Conservation (phyloP, 2,113 vertebrate species). For the Percina caprodes region DNA sequence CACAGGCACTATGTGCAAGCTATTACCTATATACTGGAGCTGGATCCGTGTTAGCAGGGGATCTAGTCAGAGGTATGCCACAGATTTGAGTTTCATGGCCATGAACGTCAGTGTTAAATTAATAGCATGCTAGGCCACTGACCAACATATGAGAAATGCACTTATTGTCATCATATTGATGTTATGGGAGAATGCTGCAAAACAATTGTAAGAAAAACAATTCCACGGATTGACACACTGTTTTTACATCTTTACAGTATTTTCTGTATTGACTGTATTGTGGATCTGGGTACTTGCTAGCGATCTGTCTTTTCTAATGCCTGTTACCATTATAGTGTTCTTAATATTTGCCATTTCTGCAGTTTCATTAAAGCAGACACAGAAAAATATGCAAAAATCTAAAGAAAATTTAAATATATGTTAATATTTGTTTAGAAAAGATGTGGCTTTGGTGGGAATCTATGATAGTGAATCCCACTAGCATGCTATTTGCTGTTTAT, state of each 20-base stretch:
- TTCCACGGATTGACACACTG: conserved; percentile 14
- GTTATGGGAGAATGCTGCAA: conserved; percentile 56
- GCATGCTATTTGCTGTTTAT: conserved; percentile 57
- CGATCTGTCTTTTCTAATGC: conserved; percentile 50
- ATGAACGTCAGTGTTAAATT: conserved; percentile 48
- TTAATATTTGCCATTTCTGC: conserved; percentile 50
- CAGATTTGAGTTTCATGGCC: conserved; percentile 35
- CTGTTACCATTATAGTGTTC: conserved; percentile 41
- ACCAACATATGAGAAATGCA: conserved; percentile 49
- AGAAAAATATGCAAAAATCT: conserved; percentile 75
- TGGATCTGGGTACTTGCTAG: conserved; percentile 23
- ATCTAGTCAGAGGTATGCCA: conserved; percentile 36
- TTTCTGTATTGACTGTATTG: conserved; percentile 44
- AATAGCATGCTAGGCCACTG: conserved; percentile 60
- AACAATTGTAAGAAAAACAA: conserved; percentile 24
- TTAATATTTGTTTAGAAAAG: conserved; percentile 21
- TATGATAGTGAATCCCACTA: conserved; percentile 47
- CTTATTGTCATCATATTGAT: conserved; percentile 68
- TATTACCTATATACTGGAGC: conserved; percentile 63
- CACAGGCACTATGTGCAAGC: conserved; percentile 59
- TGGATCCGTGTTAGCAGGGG: conserved; percentile 37
- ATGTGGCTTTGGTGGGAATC: conserved; percentile 44
- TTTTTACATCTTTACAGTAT: conserved; percentile 34
- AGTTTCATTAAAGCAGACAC: conserved; percentile 56
- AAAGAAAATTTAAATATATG: conserved; percentile 46